Evolutionary conservation across 1,140 invertebrate genomes (phyloP), one percentile per base, ranked within the genome.

Genomic region (Lucilia sericata): DNA sequence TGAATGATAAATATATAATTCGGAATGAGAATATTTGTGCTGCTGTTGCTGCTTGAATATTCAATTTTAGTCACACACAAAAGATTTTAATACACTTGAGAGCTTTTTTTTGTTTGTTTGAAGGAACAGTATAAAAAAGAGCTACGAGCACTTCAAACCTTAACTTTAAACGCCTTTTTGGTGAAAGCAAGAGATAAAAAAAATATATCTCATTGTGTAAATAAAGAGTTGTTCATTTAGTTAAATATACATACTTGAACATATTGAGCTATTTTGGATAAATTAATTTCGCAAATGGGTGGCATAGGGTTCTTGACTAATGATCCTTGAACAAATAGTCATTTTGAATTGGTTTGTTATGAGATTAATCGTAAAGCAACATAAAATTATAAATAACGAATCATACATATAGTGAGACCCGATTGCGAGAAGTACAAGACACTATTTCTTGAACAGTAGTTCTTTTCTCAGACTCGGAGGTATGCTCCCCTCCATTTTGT

Each of bases 71-170:
- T 70, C 65, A 19, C n/a, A 19, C n/a, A 70, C 65, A 70, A 70
- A 70, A 70, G 65, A 70, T 70, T 70, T 70, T 70, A 70, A 70
- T 70, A 70, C 65, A 70, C 65, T 70, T 70, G 65, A 70, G 65
- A 70, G 65, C 65, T 70, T 21, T 70, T 70, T 30, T 30, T 30
- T 30, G 25, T 30, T 30, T 30, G 25, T 30, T 30, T 17, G 65
- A 2, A 70, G 14, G 55, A 60, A 60, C 55, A n/a, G 13, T 12
- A 17, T 12, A 60, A 5, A 42, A 42, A n/a, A 60, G 5, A 30
- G 25, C 25, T 30, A 21, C 17, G n/a, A 70, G 65, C 21, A 70
- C 65, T 70, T 70, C 65, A 70, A 70, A 70, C n/a, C 21, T 70
- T 70, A 70, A 4, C 65, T 19, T 21, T 70, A 21, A 70, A 70